phyloP scores from a whole-genome alignment of 1,140 invertebrate species.

The Drosophila jambulina region DNA sequence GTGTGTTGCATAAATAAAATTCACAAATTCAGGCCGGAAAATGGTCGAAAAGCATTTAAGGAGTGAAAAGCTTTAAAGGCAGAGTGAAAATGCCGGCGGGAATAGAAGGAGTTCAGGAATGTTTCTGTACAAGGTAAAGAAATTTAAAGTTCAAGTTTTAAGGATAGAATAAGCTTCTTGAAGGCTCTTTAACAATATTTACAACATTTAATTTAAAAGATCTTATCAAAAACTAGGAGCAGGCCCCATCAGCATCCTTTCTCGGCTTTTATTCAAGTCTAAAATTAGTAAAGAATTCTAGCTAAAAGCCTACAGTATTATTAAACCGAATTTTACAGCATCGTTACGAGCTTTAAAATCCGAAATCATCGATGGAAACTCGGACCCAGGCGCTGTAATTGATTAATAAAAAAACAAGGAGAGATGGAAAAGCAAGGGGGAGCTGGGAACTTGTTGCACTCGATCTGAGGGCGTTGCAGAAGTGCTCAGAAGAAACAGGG shows the following conservation, averaged over 20 bases:
- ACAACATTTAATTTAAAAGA: not conserved
- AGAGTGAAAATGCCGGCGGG: not conserved
- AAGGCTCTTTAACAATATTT: not conserved
- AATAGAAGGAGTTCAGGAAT: not conserved
- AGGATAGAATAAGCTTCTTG: not conserved
- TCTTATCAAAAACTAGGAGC: not conserved
- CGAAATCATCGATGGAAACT: not conserved
- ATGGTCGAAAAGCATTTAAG: constrained; percentile 8
- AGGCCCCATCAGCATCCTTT: not conserved
- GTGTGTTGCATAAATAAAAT: constrained; percentile 15
- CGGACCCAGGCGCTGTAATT: constrained; percentile 11
- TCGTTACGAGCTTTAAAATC: constrained; percentile 1
- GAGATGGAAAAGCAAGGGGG: not conserved
- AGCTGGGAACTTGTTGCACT: constrained; percentile 32
- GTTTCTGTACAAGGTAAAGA: not conserved
- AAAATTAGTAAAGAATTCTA: not conserved
- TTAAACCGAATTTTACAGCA: constrained; percentile 3
- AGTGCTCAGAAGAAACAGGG: not conserved
- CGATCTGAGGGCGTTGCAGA: constrained; percentile 26
- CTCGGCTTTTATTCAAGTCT: not conserved
- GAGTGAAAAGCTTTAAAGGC: constrained; percentile 2
- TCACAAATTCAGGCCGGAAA: constrained; percentile 1
- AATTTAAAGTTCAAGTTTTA: not conserved
- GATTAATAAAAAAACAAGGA: constrained; percentile 10
- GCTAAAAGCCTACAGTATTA: not conserved